These are phyloP conservation scores for Stomatorhinus ivindoensis DNA, from an alignment of 2,113 vertebrate genomes.

Conservation along the genomic window DNA sequence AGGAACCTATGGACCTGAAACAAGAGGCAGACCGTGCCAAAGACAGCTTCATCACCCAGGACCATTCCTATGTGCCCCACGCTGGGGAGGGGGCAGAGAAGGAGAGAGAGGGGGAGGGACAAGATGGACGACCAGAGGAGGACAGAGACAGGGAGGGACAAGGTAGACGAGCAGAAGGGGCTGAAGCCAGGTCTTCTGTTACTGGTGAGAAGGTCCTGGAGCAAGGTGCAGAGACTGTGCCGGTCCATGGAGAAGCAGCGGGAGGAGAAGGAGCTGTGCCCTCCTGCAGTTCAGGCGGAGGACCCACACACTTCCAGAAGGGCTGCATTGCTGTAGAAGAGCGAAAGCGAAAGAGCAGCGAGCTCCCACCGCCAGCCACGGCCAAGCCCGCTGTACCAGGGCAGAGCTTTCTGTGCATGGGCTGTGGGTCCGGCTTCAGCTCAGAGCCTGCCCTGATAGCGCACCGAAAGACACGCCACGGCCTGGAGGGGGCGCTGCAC, in stretches of 20 bases:
- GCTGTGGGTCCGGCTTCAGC: conserved; percentile 60
- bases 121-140: not conserved
- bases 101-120: not conserved
- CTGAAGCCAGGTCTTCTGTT: not conserved
- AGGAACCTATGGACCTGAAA: not conserved
- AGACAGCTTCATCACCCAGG: not conserved
- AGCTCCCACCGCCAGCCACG: not conserved
- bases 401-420: conserved; percentile 57
- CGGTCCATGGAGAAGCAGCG: not conserved
- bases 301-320: not conserved
- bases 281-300: not conserved
- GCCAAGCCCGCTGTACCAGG: conserved; percentile 23
- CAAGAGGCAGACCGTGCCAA: not conserved
- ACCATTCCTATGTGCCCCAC: conserved; percentile 6
- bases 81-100: conserved; percentile 14
- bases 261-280: not conserved
- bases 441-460: conserved; percentile 57
- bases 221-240: not conserved
- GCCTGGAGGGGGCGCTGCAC: conserved; percentile 52
- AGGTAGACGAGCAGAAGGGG: not conserved
- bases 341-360: not conserved
- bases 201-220: not conserved
- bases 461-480: conserved; percentile 54
- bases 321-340: not conserved
- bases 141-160: not conserved